Conservation (phyloP, 2,797 vertebrate genomes). For the Sebastiscus albofasciatus region DNA sequence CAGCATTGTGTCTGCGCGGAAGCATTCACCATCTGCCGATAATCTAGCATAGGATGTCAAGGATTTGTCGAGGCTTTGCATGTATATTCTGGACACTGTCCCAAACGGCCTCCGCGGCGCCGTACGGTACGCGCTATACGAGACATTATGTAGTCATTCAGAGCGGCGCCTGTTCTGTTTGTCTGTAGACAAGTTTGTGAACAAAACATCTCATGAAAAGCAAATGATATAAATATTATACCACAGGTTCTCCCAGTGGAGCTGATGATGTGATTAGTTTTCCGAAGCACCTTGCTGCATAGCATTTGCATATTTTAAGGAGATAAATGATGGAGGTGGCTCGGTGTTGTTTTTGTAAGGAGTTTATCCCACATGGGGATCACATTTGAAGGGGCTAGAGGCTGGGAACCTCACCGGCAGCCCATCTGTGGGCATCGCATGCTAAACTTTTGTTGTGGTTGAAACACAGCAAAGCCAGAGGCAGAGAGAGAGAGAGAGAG, state of each 20-base stretch:
- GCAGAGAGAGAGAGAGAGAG: constrained; percentile 21
- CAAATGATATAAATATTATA: background rate
- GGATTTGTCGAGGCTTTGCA: constrained; percentile 54
- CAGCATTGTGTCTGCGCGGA: background rate
- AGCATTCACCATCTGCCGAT: constrained; percentile 56
- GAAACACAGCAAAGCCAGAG: constrained; percentile 43
- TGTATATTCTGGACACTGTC: constrained; percentile 17
- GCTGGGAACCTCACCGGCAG: background rate
- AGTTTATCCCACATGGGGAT: background rate
- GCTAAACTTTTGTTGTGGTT: constrained; percentile 39
- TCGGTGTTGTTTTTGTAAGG: background rate
- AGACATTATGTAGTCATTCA: background rate
- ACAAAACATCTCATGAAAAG: background rate
- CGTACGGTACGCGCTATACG: background rate
- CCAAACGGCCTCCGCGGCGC: background rate
- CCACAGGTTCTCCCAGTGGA: constrained; percentile 1
- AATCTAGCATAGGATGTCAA: constrained; percentile 17
- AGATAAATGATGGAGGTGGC: background rate
- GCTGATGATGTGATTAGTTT: constrained; percentile 22
- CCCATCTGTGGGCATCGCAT: constrained; percentile 16
- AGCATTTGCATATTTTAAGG: constrained; percentile 14
- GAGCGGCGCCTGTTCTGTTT: background rate
- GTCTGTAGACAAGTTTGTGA: background rate
- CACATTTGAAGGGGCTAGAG: background rate
- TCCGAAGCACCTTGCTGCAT: background rate